Evolutionary conservation across 2,113 vertebrate genomes (phyloP).

Genomic region (Calyptommatus sinebrachiatus): DNA sequence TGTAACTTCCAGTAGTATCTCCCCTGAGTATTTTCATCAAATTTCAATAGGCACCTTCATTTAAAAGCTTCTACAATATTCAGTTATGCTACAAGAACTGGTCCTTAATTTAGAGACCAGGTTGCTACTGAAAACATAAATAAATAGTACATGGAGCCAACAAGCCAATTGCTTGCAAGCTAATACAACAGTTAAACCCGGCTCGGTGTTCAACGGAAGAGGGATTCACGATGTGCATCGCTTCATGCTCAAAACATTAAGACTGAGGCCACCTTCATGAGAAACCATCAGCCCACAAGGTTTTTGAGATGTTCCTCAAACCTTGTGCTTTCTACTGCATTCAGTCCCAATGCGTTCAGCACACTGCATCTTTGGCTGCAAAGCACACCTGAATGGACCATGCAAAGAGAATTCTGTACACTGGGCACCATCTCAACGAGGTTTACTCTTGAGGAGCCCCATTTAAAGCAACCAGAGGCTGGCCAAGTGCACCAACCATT

Average conservation of each 20-base stretch:
- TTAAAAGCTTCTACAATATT: constrained; percentile 64
- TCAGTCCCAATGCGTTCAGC: neutral
- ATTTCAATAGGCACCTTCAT: constrained; percentile 72
- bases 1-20: constrained; percentile 66
- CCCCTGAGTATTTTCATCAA: constrained; percentile 72
- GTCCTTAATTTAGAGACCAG: constrained; percentile 52
- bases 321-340: too few species aligned
- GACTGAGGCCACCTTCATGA: constrained; percentile 6
- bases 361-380: neutral
- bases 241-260: constrained; percentile 23
- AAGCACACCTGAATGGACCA: neutral
- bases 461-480: neutral
- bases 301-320: neutral
- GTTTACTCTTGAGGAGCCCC: neutral
- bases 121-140: constrained; percentile 56
- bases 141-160: neutral
- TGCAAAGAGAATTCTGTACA: neutral
- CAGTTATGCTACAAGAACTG: constrained; percentile 66
- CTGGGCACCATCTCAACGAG: neutral
- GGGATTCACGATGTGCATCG: neutral
- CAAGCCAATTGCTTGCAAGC: constrained; percentile 16
- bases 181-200: neutral
- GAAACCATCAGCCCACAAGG: constrained; percentile 18
- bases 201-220: neutral
- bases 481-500: neutral